Percentiles rank a stretch among this genome's conserved stretches.
Conservation (phyloP, 2,797 vertebrate species). For the Cottoperca gobio region DNA sequence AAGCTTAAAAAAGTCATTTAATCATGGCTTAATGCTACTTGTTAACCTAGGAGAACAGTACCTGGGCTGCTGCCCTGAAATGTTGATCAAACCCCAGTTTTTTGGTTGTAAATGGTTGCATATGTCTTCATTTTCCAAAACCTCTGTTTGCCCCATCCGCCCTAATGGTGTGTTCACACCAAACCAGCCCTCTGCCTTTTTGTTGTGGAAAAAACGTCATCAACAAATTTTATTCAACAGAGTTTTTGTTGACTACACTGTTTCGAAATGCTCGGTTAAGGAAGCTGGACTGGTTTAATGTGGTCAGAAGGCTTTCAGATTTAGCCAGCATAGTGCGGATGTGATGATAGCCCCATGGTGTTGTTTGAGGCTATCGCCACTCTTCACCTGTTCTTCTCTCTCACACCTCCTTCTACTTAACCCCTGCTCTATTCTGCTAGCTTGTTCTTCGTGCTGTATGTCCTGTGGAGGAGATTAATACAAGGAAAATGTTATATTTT, state of each 20-base stretch:
- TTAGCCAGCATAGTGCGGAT: not conserved
- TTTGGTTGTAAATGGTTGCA: too few relatives aligned
- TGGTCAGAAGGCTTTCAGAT: not conserved
- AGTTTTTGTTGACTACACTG: not conserved
- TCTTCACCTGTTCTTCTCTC: not conserved
- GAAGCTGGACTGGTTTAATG: not conserved
- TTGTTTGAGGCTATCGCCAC: not conserved
- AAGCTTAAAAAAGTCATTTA: not conserved
- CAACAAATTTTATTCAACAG: too few relatives aligned
- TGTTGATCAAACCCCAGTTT: too few relatives aligned
- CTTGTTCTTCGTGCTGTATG: not conserved
- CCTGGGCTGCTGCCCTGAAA: not conserved
- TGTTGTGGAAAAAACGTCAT: too few relatives aligned
- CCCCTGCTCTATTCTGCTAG: not conserved
- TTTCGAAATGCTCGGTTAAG: not conserved
- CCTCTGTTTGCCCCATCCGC: too few relatives aligned
- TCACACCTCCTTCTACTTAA: not conserved
- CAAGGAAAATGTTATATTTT: not conserved
- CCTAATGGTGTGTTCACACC: too few relatives aligned
- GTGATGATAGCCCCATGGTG: not conserved
- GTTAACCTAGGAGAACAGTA: not conserved
- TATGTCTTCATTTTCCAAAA: too few relatives aligned
- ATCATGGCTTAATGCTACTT: not conserved
- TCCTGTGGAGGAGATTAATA: slow-evolving; percentile 11
- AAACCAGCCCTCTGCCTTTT: too few relatives aligned